These are phyloP conservation scores for Ambastaia sidthimunki DNA, from an alignment of 2,797 vertebrate genomes.

Conservation along the genomic window DNA sequence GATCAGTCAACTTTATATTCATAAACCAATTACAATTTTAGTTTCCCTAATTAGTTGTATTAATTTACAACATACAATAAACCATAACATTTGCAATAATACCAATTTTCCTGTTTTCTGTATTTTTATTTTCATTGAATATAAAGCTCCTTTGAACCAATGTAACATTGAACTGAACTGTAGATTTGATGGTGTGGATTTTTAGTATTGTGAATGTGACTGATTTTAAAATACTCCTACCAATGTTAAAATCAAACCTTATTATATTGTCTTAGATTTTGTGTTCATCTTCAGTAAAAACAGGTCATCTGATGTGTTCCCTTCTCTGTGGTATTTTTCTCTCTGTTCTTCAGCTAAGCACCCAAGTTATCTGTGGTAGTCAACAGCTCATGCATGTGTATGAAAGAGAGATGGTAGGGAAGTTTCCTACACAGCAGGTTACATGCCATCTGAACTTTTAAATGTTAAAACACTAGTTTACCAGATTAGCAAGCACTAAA, in stretches of 20 bases:
- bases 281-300: constrained; percentile 17
- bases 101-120: too few species aligned
- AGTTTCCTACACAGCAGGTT: background rate
- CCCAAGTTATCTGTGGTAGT: constrained; percentile 48
- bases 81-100: too few species aligned
- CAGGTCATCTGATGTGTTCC: constrained; percentile 40
- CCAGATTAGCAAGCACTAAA: background rate
- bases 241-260: background rate
- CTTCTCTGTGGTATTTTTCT: constrained; percentile 31
- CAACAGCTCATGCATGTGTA: constrained; percentile 27
- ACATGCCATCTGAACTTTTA: background rate
- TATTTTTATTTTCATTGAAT: too few species aligned
- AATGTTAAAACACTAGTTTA: background rate
- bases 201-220: background rate
- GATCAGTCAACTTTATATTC: too few species aligned
- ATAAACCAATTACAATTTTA: too few species aligned
- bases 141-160: too few species aligned
- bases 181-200: background rate
- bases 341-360: constrained; percentile 19
- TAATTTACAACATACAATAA: too few species aligned
- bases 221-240: background rate
- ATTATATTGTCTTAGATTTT: background rate
- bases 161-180: background rate
- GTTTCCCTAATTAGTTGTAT: too few species aligned
- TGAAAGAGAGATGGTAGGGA: constrained; percentile 2